Percentiles rank a stretch among this genome's conserved stretches.
Conservation (phyloP, 2,797 vertebrate genomes). For the Pseudochirops corinnae region DNA sequence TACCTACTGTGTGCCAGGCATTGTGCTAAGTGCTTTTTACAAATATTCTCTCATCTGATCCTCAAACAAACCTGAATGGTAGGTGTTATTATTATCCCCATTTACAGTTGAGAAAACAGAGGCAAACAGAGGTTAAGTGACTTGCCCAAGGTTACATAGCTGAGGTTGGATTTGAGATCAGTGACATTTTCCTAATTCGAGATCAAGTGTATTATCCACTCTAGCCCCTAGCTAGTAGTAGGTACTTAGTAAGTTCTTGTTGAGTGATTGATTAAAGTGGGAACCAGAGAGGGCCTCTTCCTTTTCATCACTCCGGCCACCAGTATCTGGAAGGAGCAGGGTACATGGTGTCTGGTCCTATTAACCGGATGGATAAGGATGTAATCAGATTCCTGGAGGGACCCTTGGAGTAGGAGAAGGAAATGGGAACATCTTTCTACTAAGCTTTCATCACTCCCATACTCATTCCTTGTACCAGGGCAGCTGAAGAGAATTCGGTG, state of each 20-base stretch:
- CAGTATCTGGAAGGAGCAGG: background rate
- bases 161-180: background rate
- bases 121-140: background rate
- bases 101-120: background rate
- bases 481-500: background rate
- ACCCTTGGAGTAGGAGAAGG: background rate
- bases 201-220: background rate
- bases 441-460: background rate
- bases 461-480: background rate
- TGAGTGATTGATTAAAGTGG: background rate
- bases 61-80: background rate
- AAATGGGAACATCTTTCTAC: background rate
- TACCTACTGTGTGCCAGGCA: background rate
- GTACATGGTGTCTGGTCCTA: no score
- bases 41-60: background rate
- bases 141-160: background rate
- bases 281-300: background rate
- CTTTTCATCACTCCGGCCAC: background rate
- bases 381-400: background rate
- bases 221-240: background rate
- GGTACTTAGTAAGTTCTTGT: background rate
- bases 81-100: background rate
- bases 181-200: background rate
- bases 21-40: background rate
- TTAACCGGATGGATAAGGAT: background rate